These are phyloP conservation scores for Congeria kusceri DNA, from an alignment of 2,888 invertebrate species.

Conservation along the genomic window DNA sequence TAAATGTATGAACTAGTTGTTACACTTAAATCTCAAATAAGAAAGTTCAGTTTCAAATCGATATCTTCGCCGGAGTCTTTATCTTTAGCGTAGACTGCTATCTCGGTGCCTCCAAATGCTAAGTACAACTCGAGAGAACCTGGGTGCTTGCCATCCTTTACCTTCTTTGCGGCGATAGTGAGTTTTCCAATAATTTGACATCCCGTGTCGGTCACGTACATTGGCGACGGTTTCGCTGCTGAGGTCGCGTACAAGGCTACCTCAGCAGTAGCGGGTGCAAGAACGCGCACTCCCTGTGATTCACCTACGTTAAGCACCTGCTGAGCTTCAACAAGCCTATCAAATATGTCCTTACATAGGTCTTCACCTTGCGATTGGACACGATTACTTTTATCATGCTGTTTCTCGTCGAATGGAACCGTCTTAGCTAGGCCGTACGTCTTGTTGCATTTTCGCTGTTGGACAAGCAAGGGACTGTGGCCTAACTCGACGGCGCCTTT, in stretches of 20 bases:
- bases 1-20: no score
- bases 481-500: slow-evolving; percentile 50
- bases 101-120: slow-evolving; percentile 23
- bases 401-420: neutral
- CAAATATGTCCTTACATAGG: slow-evolving; percentile 20
- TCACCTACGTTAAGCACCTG: slow-evolving; percentile 17
- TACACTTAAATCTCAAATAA: neutral
- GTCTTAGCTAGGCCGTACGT: slow-evolving; percentile 29
- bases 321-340: slow-evolving; percentile 22
- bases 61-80: slow-evolving; percentile 11
- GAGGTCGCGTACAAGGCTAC: neutral
- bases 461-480: slow-evolving; percentile 17
- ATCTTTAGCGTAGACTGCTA: slow-evolving; percentile 18
- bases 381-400: slow-evolving; percentile 15
- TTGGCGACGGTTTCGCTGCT: neutral
- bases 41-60: slow-evolving; percentile 3
- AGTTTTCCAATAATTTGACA: neutral
- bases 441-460: slow-evolving; percentile 29
- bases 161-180: neutral
- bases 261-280: neutral
- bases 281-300: neutral
- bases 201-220: slow-evolving; percentile 8
- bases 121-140: neutral
- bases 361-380: neutral
- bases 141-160: neutral